phyloP scores from a whole-genome alignment of 2,888 invertebrate species.

The Xanthia togata region DNA sequence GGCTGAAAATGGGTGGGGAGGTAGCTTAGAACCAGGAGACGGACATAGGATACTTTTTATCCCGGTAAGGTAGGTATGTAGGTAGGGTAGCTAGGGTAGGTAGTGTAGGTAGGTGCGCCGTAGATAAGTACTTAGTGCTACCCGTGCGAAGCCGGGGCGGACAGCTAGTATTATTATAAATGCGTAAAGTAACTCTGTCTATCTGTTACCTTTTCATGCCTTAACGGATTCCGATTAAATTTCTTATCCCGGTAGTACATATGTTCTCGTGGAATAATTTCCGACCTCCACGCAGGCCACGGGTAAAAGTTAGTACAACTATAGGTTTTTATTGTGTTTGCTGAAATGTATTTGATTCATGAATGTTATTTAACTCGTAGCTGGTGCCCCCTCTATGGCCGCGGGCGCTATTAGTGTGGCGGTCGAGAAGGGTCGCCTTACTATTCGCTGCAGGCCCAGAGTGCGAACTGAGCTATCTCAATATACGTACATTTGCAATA shows the following conservation, averaged over 20 bases:
- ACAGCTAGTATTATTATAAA: too few relatives aligned
- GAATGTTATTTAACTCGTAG: neutral
- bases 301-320: neutral
- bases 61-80: too few relatives aligned
- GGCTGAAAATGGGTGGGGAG: too few relatives aligned
- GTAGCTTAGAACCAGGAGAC: too few relatives aligned
- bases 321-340: neutral
- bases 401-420: neutral
- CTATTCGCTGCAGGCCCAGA: neutral
- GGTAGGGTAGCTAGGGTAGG: too few relatives aligned
- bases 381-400: constrained; percentile 5
- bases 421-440: neutral
- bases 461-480: neutral
- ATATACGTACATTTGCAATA: constrained; percentile 5
- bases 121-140: too few relatives aligned
- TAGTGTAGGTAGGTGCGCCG: too few relatives aligned
- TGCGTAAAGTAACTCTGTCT: too few relatives aligned
- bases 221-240: neutral
- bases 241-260: neutral
- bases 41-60: too few relatives aligned
- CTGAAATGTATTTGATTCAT: neutral
- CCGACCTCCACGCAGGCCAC: neutral
- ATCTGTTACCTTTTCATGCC: too few relatives aligned
- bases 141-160: too few relatives aligned
- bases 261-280: neutral